Base-by-base conservation (phyloP, 2,113 vertebrate genomes). In the Petaurus breviceps region DNA sequence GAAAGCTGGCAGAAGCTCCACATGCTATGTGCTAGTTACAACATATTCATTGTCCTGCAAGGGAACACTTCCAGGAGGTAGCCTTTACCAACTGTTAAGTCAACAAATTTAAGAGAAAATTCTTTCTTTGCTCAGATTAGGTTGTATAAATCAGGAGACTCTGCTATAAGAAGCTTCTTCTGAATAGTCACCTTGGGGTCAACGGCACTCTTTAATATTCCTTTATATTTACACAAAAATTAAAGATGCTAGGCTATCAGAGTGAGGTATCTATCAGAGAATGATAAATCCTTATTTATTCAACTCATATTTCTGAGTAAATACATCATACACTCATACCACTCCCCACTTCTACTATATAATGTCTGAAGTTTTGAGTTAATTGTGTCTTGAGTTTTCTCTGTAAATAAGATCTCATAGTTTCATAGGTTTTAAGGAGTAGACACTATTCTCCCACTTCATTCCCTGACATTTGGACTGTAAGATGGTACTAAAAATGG, bases 331-430 rank as follows among this genome's bases (percentile, higher is more conserved):
- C n/a, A 84, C 37, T 8, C n/a, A 23, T 7, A 43, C n/a, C 68
- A 84, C n/a, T 37, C 61, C n/a, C n/a, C n/a, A 43, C 68, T 84
- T 84, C n/a, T 84, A 84, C n/a, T 43, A 68, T 68, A 68, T 68
- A 43, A 84, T 43, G n/a, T 43, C 68, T 84, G 11, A 43, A 84
- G 19, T 94, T 96, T 96, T 61, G 90, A 96, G 96, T 94, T 95
- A 95, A 93, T 55, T 97, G 89, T 94, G 94, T 93, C 94, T 95
- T 96, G 94, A 93, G 94, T 97, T 96, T 98, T 97, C 95, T 96
- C 96, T 96, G 96, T 96, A 98, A 97, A 97, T 97, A 97, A 97
- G 97, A 90, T 46, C 92, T 92, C 95, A 57, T 97, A 95, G 97
- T 94, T 49, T 97, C 96, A 96, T 50, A 93, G 94, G 95, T 68